Evolutionary conservation across 2,797 vertebrate genomes (phyloP).

Genomic region (Meriones psammophilus): DNA sequence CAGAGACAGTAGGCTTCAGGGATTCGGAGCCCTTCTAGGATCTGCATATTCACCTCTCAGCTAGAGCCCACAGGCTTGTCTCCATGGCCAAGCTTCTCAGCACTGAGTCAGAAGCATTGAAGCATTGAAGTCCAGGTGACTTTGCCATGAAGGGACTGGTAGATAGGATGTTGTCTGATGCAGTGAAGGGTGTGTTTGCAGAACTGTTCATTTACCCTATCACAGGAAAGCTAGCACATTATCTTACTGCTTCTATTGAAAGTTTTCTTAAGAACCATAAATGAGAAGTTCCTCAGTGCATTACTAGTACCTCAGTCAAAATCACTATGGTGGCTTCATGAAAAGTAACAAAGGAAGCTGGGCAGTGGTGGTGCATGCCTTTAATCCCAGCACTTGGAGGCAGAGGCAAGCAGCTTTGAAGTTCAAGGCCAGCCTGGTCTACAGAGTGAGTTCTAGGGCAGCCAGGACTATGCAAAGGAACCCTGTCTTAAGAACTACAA

Average conservation of each 20-base stretch:
- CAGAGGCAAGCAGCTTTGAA: neutral
- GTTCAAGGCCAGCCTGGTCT: neutral
- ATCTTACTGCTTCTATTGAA: constrained; percentile 57
- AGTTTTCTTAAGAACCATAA: neutral
- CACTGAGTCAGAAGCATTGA: neutral
- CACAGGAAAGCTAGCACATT: constrained; percentile 48
- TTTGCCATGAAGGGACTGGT: neutral
- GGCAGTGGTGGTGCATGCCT: neutral
- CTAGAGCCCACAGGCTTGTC: neutral
- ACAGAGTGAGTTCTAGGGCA: neutral
- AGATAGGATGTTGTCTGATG: neutral
- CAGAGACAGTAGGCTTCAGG: neutral
- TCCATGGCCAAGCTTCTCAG: neutral
- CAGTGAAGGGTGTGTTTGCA: neutral
- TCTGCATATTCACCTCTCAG: neutral
- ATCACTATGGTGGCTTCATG: neutral
- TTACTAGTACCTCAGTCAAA: neutral
- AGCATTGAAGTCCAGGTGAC: neutral
- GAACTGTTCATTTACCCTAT: constrained; percentile 46
- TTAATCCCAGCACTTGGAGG: neutral
- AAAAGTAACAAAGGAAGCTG: neutral
- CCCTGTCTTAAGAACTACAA: neutral
- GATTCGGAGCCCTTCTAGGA: neutral
- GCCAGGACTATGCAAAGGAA: neutral
- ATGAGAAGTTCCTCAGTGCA: neutral